Percentiles rank a stretch among this genome's conserved stretches.
These are phyloP conservation scores for Otocyon megalotis DNA, from an alignment of 2,113 vertebrate species.

Conservation along the genomic window DNA sequence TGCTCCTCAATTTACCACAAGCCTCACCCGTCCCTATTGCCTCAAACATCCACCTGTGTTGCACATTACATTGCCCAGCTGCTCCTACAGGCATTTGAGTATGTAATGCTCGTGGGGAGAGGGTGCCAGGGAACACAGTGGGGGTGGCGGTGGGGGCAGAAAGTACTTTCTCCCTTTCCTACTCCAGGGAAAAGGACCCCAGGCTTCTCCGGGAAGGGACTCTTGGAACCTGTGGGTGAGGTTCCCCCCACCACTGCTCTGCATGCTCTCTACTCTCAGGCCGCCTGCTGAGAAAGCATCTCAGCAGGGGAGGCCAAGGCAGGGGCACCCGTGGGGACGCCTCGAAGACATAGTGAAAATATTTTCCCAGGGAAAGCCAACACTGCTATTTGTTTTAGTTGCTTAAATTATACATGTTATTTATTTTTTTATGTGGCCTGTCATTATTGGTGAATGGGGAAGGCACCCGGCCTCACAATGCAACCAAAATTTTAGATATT, in stretches of 20 bases:
- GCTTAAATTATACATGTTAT: conserved; percentile 82
- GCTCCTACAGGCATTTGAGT: not conserved
- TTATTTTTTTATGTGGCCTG: conserved; percentile 82
- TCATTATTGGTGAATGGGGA: conserved; percentile 83
- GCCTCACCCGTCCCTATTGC: not conserved
- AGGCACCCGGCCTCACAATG: conserved; percentile 66
- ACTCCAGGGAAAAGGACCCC: not conserved
- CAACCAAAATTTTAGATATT: conserved; percentile 73
- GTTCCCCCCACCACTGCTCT: not conserved
- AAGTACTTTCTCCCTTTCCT: not conserved
- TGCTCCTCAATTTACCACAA: not conserved
- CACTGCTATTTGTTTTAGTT: conserved; percentile 77
- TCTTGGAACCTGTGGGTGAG: not conserved
- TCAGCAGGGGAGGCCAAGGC: conserved; percentile 75
- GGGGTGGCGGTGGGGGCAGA: not conserved
- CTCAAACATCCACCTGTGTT: not conserved
- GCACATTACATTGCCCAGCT: not conserved
- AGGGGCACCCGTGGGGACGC: conserved; percentile 50
- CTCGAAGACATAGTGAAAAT: conserved; percentile 62
- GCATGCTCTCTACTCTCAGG: not conserved
- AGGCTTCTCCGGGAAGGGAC: not conserved
- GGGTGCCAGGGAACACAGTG: not conserved
- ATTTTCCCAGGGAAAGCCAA: conserved; percentile 74
- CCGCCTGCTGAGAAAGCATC: conserved; percentile 43
- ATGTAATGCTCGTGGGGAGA: not conserved